These are phyloP conservation scores for Tupiocoris notatus DNA, from an alignment of 2,888 invertebrate genomes.

Conservation along the genomic window DNA sequence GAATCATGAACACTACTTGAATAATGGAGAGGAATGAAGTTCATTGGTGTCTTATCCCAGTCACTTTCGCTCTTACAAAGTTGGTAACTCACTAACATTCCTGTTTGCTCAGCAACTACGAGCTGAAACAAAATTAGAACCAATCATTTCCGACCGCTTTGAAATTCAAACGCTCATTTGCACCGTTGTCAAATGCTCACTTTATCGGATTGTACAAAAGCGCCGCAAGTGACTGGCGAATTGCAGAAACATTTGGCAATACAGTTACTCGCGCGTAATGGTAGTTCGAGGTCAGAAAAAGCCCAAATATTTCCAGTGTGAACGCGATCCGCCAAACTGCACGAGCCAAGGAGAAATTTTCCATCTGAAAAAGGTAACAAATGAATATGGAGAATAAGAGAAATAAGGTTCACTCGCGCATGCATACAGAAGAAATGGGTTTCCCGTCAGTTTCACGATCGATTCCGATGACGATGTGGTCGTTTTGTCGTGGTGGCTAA, in stretches of 20 bases:
- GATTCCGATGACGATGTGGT: too few relatives aligned
- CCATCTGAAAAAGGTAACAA: constrained; percentile 56
- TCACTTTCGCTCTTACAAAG: constrained; percentile 52
- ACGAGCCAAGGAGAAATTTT: constrained; percentile 60
- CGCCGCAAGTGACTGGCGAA: constrained; percentile 57
- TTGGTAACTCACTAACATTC: constrained; percentile 54
- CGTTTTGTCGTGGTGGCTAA: background rate
- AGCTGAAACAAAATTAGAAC: constrained; percentile 51
- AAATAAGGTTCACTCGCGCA: background rate
- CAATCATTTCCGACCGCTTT: constrained; percentile 16
- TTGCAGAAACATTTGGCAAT: constrained; percentile 55
- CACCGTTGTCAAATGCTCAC: constrained; percentile 51
- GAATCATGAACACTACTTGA: constrained; percentile 58
- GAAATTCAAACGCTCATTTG: background rate
- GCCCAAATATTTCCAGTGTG: constrained; percentile 64
- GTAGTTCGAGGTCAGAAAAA: constrained; percentile 55
- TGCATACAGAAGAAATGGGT: too few relatives aligned
- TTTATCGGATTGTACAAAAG: constrained; percentile 55
- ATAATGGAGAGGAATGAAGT: constrained; percentile 52
- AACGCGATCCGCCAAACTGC: constrained; percentile 61
- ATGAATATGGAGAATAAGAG: background rate
- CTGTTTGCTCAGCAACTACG: constrained; percentile 61
- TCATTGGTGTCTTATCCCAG: background rate
- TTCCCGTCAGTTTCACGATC: too few relatives aligned
- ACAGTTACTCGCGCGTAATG: constrained; percentile 56